These are phyloP conservation scores for Nomada lathburiana DNA, from an alignment of 2,888 invertebrate species.

Conservation along the genomic window DNA sequence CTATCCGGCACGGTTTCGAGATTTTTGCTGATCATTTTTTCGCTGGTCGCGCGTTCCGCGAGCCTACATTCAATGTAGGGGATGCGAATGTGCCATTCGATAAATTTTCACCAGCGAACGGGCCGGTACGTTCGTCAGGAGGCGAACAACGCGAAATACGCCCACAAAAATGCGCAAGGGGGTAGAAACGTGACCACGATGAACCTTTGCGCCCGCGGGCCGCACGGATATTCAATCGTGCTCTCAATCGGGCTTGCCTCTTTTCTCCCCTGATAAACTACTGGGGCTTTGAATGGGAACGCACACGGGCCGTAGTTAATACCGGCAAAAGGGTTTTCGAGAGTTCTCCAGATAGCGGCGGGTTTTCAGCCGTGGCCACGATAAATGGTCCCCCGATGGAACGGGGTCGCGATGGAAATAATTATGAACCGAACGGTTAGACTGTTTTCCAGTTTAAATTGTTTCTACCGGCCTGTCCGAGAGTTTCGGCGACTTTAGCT, in stretches of 20 bases:
- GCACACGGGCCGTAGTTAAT: conserved; percentile 21
- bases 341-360: conserved; percentile 4
- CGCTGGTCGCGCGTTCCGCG: neutral
- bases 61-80: neutral
- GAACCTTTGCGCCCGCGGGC: conserved; percentile 5
- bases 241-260: conserved; percentile 33
- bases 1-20: neutral
- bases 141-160: conserved; percentile 35
- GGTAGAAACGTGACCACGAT: conserved; percentile 27
- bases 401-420: conserved; percentile 14
- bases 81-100: conserved; percentile 36
- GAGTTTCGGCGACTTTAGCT: neutral
- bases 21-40: conserved; percentile 27
- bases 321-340: conserved; percentile 14
- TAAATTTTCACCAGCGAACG: conserved; percentile 40
- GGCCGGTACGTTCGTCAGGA: conserved; percentile 21
- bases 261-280: conserved; percentile 36
- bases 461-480: neutral
- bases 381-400: conserved; percentile 1
- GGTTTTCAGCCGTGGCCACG: neutral
- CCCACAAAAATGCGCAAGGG: conserved; percentile 28
- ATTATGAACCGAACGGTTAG: conserved; percentile 9
- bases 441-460: neutral
- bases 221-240: conserved; percentile 45
- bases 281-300: conserved; percentile 13